A percentile compares a stretch with the other conserved stretches of the same genome.
Conservation (phyloP, 2,797 vertebrate genomes). For the Ptychadena robeensis region DNA sequence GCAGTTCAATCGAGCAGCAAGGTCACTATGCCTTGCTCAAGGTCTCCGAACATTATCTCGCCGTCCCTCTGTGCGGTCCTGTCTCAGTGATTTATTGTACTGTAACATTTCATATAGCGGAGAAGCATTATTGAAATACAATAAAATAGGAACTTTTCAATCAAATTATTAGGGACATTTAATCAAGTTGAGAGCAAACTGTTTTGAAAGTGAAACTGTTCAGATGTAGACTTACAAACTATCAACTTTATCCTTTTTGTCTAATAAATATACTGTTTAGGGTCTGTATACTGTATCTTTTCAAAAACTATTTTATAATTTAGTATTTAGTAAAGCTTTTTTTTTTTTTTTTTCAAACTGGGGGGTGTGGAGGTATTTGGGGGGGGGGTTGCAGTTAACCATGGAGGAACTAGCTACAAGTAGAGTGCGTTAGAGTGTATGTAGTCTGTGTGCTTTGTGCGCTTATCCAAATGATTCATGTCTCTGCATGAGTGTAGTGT, state of each 20-base stretch:
- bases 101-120: constrained; percentile 5
- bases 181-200: constrained; percentile 9
- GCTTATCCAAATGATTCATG: too few relatives aligned
- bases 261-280: too few relatives aligned
- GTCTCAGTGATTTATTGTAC: constrained; percentile 54
- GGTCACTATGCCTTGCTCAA: constrained; percentile 27
- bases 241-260: not conserved
- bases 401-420: too few relatives aligned
- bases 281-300: too few relatives aligned
- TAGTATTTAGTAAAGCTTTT: too few relatives aligned
- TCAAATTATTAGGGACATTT: constrained; percentile 28
- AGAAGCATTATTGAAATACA: constrained; percentile 43
- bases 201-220: not conserved
- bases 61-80: constrained; percentile 30
- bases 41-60: constrained; percentile 35
- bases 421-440: too few relatives aligned
- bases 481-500: too few relatives aligned
- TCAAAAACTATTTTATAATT: too few relatives aligned
- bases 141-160: constrained; percentile 38
- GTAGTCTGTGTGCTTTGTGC: too few relatives aligned
- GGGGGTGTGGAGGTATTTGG: too few relatives aligned
- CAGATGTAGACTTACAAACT: not conserved
- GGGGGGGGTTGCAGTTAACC: too few relatives aligned
- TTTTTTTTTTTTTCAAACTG: too few relatives aligned
- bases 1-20: constrained; percentile 36